Conservation (phyloP, 2,113 vertebrate genomes). For the Ploceus nigricollis region DNA sequence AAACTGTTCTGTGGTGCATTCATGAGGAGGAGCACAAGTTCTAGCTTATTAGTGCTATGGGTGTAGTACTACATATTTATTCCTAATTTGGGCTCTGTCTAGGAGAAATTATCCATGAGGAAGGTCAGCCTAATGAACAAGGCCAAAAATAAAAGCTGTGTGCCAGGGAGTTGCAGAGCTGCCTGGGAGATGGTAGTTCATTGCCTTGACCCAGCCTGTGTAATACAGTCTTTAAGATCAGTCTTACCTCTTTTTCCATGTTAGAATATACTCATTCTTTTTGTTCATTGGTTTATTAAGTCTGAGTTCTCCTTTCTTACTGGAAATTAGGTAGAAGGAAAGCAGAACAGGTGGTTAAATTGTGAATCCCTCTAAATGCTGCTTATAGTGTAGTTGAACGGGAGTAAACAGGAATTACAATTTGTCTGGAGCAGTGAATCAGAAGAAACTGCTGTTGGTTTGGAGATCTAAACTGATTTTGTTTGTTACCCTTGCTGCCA, state of each 20-base stretch:
- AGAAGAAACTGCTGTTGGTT: not conserved
- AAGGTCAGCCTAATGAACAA: constrained; percentile 41
- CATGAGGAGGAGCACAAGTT: not conserved
- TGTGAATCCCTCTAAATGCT: not conserved
- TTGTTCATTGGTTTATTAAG: not conserved
- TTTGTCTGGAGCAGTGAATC: not conserved
- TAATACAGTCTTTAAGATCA: not conserved
- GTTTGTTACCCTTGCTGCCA: not conserved
- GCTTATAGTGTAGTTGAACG: not conserved
- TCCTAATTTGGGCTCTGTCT: constrained; percentile 61
- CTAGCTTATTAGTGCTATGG: not conserved
- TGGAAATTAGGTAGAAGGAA: not conserved
- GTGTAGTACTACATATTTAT: constrained; percentile 52
- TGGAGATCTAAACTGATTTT: not conserved
- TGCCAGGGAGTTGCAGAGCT: not conserved
- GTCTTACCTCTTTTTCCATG: not conserved
- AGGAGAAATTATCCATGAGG: constrained; percentile 45
- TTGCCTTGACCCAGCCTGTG: not conserved
- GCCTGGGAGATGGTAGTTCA: not conserved
- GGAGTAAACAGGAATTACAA: not conserved
- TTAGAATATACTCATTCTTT: not conserved
- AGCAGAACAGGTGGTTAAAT: not conserved
- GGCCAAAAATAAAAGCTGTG: constrained; percentile 50
- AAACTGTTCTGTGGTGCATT: not conserved
- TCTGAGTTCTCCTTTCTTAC: not conserved